A percentile compares a stretch with the other conserved stretches of the same genome.
These are phyloP conservation scores for Potamarius usumacintae DNA, from an alignment of 2,113 vertebrate genomes.

Conservation along the genomic window DNA sequence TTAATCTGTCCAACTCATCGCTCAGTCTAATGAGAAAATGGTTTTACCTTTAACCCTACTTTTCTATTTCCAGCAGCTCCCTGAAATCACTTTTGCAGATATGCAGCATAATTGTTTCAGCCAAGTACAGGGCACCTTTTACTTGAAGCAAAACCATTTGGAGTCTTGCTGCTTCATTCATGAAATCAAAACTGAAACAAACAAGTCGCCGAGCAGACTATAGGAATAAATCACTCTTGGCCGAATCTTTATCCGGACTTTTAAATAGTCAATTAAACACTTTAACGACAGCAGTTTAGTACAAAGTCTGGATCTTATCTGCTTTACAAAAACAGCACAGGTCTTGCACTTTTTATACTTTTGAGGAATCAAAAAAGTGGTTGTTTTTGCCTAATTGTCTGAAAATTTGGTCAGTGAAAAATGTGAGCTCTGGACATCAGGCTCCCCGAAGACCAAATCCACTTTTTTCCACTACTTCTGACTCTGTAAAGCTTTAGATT, in stretches of 20 bases:
- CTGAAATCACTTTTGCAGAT: slow-evolving; percentile 61
- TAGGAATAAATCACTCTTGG: not conserved
- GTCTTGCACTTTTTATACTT: not conserved
- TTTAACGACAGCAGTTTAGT: not conserved
- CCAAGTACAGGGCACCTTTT: slow-evolving; percentile 40
- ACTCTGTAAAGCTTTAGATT: not conserved
- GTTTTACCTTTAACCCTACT: slow-evolving; percentile 66
- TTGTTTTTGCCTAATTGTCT: not conserved
- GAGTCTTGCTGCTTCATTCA: slow-evolving; percentile 9
- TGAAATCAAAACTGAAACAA: slow-evolving; percentile 38
- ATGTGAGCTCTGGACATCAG: not conserved
- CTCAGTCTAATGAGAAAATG: slow-evolving; percentile 71
- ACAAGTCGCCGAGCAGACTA: not conserved
- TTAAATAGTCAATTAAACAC: slow-evolving; percentile 4
- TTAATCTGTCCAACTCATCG: slow-evolving; percentile 78
- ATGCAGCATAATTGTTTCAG: slow-evolving; percentile 69
- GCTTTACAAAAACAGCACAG: not conserved
- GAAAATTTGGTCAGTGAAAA: not conserved
- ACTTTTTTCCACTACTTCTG: not conserved
- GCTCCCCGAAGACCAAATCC: not conserved
- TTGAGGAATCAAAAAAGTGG: not conserved
- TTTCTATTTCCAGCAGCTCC: slow-evolving; percentile 67
- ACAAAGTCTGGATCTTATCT: not conserved
- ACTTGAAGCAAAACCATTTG: slow-evolving; percentile 35
- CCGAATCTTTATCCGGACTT: not conserved